A percentile compares a stretch with the other conserved stretches of the same genome.
Evolutionary conservation across 2,888 invertebrate genomes (phyloP).

Genomic region (Ormyrus nitidulus): DNA sequence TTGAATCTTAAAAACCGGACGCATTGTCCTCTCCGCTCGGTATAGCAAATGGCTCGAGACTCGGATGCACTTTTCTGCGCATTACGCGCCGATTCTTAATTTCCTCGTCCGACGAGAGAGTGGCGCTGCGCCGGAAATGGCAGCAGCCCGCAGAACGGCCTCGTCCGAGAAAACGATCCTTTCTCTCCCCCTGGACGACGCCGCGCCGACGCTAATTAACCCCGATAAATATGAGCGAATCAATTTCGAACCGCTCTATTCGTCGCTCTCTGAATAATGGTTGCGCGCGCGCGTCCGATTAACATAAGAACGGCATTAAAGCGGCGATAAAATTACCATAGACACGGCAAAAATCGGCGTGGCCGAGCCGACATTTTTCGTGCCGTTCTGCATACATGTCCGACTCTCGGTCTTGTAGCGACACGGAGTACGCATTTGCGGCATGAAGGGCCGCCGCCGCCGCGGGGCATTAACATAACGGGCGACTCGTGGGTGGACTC

Average conservation of each 20-base stretch:
- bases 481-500: no score
- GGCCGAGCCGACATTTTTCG: slow-evolving; percentile 29
- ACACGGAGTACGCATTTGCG: slow-evolving; percentile 45
- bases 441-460: slow-evolving; percentile 19
- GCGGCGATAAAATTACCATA: slow-evolving; percentile 41
- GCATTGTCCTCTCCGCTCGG: neutral
- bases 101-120: slow-evolving; percentile 31
- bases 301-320: slow-evolving; percentile 47
- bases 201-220: no score
- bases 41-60: slow-evolving; percentile 1
- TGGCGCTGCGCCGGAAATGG: slow-evolving; percentile 12
- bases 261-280: no score
- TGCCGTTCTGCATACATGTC: slow-evolving; percentile 13
- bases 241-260: no score
- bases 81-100: slow-evolving; percentile 37
- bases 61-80: slow-evolving; percentile 10
- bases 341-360: slow-evolving; percentile 24
- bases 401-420: slow-evolving; percentile 27
- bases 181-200: neutral
- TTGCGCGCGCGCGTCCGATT: neutral
- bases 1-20: slow-evolving; percentile 20
- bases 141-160: slow-evolving; percentile 15
- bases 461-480: no score
- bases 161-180: neutral
- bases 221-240: no score